phyloP scores from a whole-genome alignment of 2,797 vertebrate species.

The Centroberyx gerrardi region DNA sequence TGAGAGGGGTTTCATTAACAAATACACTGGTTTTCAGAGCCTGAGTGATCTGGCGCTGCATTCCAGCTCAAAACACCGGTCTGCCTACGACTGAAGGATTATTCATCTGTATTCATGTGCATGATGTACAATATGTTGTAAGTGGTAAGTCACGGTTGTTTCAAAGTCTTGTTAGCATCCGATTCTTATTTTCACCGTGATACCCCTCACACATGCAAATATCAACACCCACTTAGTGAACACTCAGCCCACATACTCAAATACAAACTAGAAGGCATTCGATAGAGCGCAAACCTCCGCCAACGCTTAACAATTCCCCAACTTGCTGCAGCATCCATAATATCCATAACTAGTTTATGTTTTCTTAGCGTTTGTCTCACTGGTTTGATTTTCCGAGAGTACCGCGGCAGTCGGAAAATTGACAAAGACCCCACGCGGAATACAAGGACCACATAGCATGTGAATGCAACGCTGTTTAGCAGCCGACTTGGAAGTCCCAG shows the following conservation, averaged over 20 bases:
- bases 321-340: not conserved
- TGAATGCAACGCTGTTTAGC: too few relatives aligned
- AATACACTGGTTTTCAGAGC: not conserved
- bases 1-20: not conserved
- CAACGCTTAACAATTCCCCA: conserved; percentile 6
- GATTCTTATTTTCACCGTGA: not conserved
- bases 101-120: too few relatives aligned
- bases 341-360: not conserved
- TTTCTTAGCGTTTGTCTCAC: not conserved
- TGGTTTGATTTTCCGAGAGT: not conserved
- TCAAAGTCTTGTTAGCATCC: not conserved
- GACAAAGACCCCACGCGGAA: too few relatives aligned
- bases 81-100: too few relatives aligned
- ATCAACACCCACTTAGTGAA: conserved; percentile 21
- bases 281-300: not conserved
- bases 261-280: conserved; percentile 37
- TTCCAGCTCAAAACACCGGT: not conserved
- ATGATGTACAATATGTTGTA: too few relatives aligned
- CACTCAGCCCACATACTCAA: conserved; percentile 27
- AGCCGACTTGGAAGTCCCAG: too few relatives aligned
- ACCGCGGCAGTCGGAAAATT: too few relatives aligned
- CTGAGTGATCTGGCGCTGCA: not conserved
- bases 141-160: not conserved
- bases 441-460: not conserved
- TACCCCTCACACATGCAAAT: conserved; percentile 31